These are phyloP conservation scores for Peromyscus eremicus DNA, from an alignment of 2,797 vertebrate genomes.

Conservation along the genomic window DNA sequence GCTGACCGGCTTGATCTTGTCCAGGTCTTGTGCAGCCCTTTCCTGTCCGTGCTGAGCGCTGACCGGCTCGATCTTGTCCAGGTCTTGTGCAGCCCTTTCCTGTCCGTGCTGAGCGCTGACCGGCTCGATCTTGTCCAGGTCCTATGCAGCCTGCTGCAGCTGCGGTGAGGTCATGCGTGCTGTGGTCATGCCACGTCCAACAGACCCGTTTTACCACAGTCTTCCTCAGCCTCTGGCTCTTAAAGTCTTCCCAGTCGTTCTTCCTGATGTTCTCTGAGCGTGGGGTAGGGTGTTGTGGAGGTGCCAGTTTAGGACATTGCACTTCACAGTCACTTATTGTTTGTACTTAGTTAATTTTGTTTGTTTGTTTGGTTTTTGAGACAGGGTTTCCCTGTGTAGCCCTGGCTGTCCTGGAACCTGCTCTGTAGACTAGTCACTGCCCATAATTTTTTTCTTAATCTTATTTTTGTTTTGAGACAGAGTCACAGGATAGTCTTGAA, in stretches of 20 bases:
- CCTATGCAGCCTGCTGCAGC: not conserved
- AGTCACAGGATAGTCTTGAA: not conserved
- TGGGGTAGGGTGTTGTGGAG: not conserved
- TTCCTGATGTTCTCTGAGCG: not conserved
- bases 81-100: no score
- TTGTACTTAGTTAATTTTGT: not conserved
- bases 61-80: no score
- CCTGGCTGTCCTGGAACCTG: not conserved
- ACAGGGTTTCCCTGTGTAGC: not conserved
- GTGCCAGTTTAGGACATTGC: not conserved
- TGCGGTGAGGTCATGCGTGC: not conserved
- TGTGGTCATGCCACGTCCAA: not conserved
- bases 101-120: no score
- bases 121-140: not conserved
- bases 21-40: no score
- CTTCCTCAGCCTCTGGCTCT: not conserved
- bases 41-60: no score
- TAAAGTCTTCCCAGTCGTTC: not conserved
- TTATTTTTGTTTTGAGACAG: not conserved
- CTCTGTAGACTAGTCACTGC: not conserved
- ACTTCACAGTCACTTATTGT: not conserved
- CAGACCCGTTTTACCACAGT: not conserved
- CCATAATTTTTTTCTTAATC: not conserved
- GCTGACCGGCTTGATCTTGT: no score
- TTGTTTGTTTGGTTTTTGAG: not conserved